Evolutionary conservation across 35 echinoderm and acorn worm genomes (phyloP), one percentile per base, ranked within the genome.

Genomic region (Diadema setosum): DNA sequence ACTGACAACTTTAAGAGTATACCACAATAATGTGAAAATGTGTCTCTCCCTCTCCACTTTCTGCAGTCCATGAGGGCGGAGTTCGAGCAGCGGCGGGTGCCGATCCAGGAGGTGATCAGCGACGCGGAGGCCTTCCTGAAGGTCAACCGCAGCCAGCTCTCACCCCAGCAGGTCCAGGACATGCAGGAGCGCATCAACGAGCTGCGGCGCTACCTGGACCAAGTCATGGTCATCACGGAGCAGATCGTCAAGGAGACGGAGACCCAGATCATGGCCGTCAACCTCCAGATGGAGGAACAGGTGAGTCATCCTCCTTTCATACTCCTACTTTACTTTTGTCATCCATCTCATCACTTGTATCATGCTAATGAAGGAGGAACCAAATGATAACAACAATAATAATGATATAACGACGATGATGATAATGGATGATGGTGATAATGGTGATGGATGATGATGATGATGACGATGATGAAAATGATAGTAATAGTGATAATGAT

Each of bases 61-160:
- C 34, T 43, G 11, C 58, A 97, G 94, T 90, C 39, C 14, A 88
- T 97, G 39, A 70, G 83, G 46, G 82, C 37, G 25, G 89, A 82
- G n/a, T 46, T 97, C 24, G 81, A 44, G 32, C 58, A 91, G 80
- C 81, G 75, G 32, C 94, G 89, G 23, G 41, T 39, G 29, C 89
- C 85, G 9, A 94, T 98, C 55, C 85, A 91, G 46, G 96, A 98
- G 41, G 76, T 88, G 23, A 87, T 98, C 55, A 91, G 69, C 45
- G 92, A 88, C 35, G 92, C 83, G 5, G 96, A 98, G 27, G 88
- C 86, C 18, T 98, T 94, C 89, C 45, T 98, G 30, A 89, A 65
- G 63, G 85, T 94, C 40, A 94, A 98, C 86, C 48, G 65, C 49
- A 86, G 85, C 69, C 87, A 86, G 60, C 89, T 98, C 1, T 31